phyloP scores from a whole-genome alignment of 2,113 vertebrate species.

The Hippocampus guttulatus region DNA sequence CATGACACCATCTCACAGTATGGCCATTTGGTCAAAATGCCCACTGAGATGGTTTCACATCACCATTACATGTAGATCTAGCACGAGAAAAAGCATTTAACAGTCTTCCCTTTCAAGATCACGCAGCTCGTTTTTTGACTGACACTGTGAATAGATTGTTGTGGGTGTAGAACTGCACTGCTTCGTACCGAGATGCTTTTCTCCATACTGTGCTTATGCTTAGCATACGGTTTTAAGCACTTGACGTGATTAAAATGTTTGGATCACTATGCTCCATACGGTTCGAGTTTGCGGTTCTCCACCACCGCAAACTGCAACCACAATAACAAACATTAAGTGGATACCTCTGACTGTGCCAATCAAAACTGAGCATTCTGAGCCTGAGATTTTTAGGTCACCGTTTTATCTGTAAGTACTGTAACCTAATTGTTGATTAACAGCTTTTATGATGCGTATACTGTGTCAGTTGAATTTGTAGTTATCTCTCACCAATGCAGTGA shows the following conservation, averaged over 20 bases:
- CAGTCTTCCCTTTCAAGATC: background rate
- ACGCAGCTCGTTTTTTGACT: background rate
- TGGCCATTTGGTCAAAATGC: background rate
- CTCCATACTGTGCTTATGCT: no score
- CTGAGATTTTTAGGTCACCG: background rate
- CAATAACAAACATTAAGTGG: background rate
- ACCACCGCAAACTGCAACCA: background rate
- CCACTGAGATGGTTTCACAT: background rate
- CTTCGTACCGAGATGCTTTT: background rate
- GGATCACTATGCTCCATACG: background rate
- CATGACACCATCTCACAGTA: background rate
- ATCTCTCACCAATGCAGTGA: background rate
- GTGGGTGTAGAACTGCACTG: background rate
- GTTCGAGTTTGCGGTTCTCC: background rate
- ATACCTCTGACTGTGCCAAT: background rate
- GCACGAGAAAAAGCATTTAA: background rate
- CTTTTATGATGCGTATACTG: background rate
- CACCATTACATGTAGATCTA: background rate
- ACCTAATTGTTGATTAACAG: background rate
- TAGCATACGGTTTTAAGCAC: no score
- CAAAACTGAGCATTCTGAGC: background rate
- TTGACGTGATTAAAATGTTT: no score
- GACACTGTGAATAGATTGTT: conserved; percentile 5
- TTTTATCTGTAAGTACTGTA: background rate
- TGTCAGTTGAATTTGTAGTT: background rate